A percentile compares a stretch with the other conserved stretches of the same genome.
These are phyloP conservation scores for Torymus aiolomorphi DNA, from an alignment of 2,888 invertebrate genomes.

Conservation along the genomic window DNA sequence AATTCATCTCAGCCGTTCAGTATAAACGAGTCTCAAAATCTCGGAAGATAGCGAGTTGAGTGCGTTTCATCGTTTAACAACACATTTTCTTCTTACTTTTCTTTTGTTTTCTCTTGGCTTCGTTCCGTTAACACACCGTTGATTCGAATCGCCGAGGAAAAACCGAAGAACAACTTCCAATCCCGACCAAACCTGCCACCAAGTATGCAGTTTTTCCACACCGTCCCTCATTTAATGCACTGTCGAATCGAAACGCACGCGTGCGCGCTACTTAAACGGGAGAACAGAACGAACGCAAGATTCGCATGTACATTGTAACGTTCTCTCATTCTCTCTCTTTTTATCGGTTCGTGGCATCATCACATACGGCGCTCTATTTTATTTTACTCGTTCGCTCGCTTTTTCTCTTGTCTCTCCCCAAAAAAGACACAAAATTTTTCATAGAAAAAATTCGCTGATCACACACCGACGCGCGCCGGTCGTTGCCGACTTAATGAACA, in stretches of 20 bases:
- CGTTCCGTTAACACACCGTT: neutral
- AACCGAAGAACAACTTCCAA: no score
- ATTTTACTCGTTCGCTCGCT: neutral
- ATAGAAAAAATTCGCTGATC: constrained; percentile 55
- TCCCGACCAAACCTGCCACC: no score
- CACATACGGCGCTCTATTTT: neutral
- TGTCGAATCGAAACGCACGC: constrained; percentile 44
- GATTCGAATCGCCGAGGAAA: constrained; percentile 47
- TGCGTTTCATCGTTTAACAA: constrained; percentile 26
- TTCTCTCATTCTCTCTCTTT: constrained; percentile 35
- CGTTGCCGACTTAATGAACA: constrained; percentile 43
- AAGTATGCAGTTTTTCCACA: constrained; percentile 3
- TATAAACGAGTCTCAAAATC: constrained; percentile 31
- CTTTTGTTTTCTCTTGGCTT: neutral
- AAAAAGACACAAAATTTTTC: constrained; percentile 53
- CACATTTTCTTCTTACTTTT: neutral
- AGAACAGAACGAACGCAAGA: constrained; percentile 9
- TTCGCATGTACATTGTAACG: constrained; percentile 47
- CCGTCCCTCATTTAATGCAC: constrained; percentile 36
- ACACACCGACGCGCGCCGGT: constrained; percentile 34
- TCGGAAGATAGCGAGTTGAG: constrained; percentile 38
- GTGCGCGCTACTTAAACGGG: constrained; percentile 19
- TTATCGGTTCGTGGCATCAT: neutral
- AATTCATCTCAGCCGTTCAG: constrained; percentile 26
- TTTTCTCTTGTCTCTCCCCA: constrained; percentile 11